phyloP scores from a whole-genome alignment of 2,888 invertebrate species.

The Eristalis intricaria region DNA sequence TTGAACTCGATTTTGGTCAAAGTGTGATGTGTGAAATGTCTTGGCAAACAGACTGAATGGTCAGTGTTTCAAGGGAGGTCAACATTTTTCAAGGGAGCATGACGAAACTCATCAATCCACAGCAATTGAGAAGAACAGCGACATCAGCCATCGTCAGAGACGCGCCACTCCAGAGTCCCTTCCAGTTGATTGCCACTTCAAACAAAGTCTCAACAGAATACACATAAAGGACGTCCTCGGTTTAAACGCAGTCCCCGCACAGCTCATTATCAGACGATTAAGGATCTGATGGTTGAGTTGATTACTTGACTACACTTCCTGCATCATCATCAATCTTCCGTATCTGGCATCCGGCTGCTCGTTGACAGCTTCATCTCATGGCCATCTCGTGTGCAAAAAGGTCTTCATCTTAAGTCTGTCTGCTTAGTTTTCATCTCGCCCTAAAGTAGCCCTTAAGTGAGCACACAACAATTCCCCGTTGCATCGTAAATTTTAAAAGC shows the following conservation, averaged over 20 bases:
- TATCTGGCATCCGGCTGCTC: background rate
- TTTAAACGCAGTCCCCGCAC: background rate
- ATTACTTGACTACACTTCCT: background rate
- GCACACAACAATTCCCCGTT: background rate
- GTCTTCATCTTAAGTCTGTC: background rate
- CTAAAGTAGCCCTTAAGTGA: conserved; percentile 1
- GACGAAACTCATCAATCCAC: no score
- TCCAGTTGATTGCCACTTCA: background rate
- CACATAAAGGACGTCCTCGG: background rate
- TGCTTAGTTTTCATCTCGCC: background rate
- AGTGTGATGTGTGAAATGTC: no score
- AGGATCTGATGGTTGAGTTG: background rate
- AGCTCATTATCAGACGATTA: background rate
- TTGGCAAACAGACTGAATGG: no score
- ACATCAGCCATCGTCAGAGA: no score
- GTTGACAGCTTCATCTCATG: background rate
- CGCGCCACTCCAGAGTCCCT: background rate
- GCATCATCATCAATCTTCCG: background rate
- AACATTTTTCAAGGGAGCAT: no score
- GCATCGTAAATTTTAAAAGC: background rate
- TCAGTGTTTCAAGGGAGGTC: no score
- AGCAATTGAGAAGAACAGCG: no score
- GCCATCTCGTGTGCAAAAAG: background rate
- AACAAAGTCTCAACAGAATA: background rate
- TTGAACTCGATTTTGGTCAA: no score